A percentile compares a stretch with the other conserved stretches of the same genome.
These are phyloP conservation scores for Muraenolepis orangiensis DNA, from an alignment of 2,797 vertebrate genomes.

Conservation along the genomic window DNA sequence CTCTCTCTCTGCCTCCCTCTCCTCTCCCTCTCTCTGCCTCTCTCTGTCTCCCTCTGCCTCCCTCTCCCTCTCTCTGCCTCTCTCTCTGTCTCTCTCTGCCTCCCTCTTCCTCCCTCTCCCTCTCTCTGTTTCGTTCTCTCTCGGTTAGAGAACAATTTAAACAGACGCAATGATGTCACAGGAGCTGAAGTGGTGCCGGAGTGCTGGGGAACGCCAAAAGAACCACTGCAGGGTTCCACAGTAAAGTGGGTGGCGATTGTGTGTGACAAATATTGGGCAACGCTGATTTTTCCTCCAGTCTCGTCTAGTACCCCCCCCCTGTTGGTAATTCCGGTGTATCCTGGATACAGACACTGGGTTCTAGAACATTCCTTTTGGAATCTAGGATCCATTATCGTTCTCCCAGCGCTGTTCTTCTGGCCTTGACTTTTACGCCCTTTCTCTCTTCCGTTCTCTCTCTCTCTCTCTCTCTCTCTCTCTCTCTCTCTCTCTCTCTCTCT, in stretches of 20 bases:
- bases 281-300: neutral
- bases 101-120: neutral
- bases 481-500: conserved; percentile 11
- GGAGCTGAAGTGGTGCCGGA: neutral
- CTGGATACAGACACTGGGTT: neutral
- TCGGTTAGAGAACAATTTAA: too few species aligned
- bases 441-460: neutral
- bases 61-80: neutral
- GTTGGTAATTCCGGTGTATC: neutral
- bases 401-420: neutral
- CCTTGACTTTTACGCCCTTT: neutral
- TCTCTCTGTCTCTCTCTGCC: neutral
- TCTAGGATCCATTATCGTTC: conserved; percentile 2
- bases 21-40: too few species aligned
- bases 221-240: neutral
- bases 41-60: neutral
- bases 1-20: neutral
- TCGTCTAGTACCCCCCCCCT: too few species aligned
- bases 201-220: too few species aligned
- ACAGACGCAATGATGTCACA: neutral
- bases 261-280: neutral
- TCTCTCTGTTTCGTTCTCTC: too few species aligned
- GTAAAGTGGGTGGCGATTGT: neutral
- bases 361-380: neutral
- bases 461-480: conserved; percentile 12